A percentile compares a stretch with the other conserved stretches of the same genome.
Evolutionary conservation across 1,140 invertebrate species (phyloP).

Genomic region (Luehdorfia chinensis): DNA sequence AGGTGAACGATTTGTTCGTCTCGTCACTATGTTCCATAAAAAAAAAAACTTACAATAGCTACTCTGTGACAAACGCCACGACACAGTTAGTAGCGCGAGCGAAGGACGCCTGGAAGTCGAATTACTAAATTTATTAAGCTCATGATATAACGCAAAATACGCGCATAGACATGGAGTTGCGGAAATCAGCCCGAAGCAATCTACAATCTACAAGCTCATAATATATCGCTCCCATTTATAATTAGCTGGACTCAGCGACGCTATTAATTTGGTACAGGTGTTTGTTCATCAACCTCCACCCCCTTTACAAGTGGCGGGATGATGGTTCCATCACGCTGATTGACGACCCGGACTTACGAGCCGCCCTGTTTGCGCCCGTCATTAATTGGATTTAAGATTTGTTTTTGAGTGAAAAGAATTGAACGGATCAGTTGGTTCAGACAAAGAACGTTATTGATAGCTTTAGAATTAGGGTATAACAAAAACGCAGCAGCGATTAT

Average conservation of each 20-base stretch:
- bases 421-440: slow-evolving; percentile 14
- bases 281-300: slow-evolving; percentile 25
- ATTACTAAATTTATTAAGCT: slow-evolving; percentile 36
- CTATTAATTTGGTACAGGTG: slow-evolving; percentile 53
- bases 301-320: slow-evolving; percentile 27
- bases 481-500: slow-evolving; percentile 15
- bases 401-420: slow-evolving; percentile 16
- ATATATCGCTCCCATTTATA: slow-evolving; percentile 44
- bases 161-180: no score
- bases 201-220: slow-evolving; percentile 39
- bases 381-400: slow-evolving; percentile 17
- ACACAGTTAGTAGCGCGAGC: background rate
- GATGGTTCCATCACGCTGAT: slow-evolving; percentile 30
- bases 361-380: slow-evolving; percentile 9
- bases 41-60: no score
- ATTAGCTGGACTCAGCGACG: slow-evolving; percentile 35
- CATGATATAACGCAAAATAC: no score
- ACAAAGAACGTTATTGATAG: slow-evolving; percentile 17
- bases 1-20: no score
- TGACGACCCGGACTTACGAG: slow-evolving; percentile 34
- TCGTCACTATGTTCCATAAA: no score
- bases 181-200: no score
- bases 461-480: slow-evolving; percentile 14
- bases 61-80: no score
- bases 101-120: slow-evolving; percentile 19